These are phyloP conservation scores for Microtus richardsoni DNA, from an alignment of 2,113 vertebrate genomes.

Conservation along the genomic window DNA sequence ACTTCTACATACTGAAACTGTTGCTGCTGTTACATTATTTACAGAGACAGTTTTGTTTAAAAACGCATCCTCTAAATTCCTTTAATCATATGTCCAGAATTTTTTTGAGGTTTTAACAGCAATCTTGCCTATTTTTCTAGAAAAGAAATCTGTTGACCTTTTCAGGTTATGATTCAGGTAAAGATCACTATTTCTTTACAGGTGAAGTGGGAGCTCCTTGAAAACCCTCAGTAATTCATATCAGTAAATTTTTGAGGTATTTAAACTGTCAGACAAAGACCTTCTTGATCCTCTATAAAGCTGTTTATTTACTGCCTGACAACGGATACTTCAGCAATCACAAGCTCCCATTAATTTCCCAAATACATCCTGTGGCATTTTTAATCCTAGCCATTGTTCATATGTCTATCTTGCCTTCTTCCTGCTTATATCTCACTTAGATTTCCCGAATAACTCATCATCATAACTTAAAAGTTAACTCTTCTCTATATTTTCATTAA, in stretches of 20 bases:
- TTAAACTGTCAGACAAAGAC: neutral
- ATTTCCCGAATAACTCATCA: neutral
- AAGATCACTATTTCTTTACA: neutral
- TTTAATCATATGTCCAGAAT: neutral
- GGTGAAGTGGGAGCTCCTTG: neutral
- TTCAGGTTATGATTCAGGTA: neutral
- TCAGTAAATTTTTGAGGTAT: neutral
- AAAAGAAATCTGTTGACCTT: neutral
- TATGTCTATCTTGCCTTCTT: neutral
- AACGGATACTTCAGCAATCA: too few relatives aligned
- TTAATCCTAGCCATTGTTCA: neutral
- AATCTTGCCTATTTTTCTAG: neutral
- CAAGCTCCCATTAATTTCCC: neutral
- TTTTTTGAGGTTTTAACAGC: neutral
- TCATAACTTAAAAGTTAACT: neutral
- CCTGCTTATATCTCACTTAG: neutral
- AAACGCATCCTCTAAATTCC: neutral
- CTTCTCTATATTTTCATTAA: neutral
- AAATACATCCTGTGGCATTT: neutral
- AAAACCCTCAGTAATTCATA: neutral
- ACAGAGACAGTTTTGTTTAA: neutral
- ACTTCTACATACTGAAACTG: too few relatives aligned
- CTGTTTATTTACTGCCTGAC: neutral
- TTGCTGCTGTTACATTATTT: neutral
- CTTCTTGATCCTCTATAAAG: neutral